phyloP scores from a whole-genome alignment of 2,797 vertebrate species.

The Serranus cabrilla region DNA sequence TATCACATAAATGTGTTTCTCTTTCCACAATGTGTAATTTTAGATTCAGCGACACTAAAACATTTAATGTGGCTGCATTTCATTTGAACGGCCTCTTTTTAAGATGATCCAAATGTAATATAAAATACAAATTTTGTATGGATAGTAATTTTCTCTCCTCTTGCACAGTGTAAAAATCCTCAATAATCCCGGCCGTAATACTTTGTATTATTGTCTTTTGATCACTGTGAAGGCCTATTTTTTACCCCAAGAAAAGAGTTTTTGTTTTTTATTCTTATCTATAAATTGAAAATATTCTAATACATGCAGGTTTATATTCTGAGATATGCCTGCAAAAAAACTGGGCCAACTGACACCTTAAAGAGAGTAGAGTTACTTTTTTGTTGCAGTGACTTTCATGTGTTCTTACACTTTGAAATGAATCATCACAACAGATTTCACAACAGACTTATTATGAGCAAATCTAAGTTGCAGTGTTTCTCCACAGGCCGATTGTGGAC shows the following conservation, averaged over 20 bases:
- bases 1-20: constrained; percentile 24
- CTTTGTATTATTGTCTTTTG: background rate
- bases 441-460: constrained; percentile 1
- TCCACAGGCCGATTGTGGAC: constrained; percentile 21
- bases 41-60: constrained; percentile 12
- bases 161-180: background rate
- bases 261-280: background rate
- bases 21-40: constrained; percentile 16
- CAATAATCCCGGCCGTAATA: background rate
- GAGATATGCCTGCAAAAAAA: background rate
- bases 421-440: constrained; percentile 24
- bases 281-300: background rate
- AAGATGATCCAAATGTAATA: background rate
- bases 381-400: constrained; percentile 11
- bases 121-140: background rate
- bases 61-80: background rate
- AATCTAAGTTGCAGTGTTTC: constrained; percentile 7
- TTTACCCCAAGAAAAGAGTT: background rate
- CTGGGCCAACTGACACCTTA: background rate
- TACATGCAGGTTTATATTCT: background rate
- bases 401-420: background rate
- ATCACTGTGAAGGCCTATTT: background rate
- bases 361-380: constrained; percentile 1
- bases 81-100: background rate
- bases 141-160: background rate